Conservation (phyloP, 2,797 vertebrate genomes). For the Eulemur rubriventer region DNA sequence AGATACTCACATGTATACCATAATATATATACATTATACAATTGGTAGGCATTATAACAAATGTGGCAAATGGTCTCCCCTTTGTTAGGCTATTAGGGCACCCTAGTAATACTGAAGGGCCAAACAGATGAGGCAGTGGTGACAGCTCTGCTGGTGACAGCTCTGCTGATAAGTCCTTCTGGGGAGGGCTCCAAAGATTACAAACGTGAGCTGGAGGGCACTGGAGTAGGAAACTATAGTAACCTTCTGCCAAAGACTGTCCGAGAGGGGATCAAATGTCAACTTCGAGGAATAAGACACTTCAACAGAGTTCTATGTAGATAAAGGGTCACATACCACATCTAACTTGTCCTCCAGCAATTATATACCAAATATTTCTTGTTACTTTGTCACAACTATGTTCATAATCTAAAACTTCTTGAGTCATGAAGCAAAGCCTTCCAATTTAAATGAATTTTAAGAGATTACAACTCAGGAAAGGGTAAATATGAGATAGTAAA, state of each 20-base stretch:
- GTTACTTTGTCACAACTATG: not conserved
- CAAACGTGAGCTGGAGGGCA: not conserved
- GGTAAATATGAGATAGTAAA: not conserved
- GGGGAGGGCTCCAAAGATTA: not conserved
- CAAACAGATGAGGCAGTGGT: not conserved
- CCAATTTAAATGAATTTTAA: slow-evolving; percentile 10
- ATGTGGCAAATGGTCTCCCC: not conserved
- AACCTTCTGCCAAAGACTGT: not conserved
- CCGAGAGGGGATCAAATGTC: not conserved
- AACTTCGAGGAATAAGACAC: not conserved
- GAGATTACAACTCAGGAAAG: not conserved
- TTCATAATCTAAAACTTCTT: not conserved
- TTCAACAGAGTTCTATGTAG: not conserved
- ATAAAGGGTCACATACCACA: not conserved
- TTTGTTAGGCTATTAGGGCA: not conserved
- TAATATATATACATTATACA: not conserved
- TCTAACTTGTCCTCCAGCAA: not conserved
- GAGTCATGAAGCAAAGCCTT: not conserved
- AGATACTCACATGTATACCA: not conserved
- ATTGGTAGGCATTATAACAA: not conserved
- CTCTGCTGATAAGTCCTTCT: not conserved
- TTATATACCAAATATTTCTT: not conserved
- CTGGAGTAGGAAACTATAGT: not conserved
- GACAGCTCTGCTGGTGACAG: not conserved
- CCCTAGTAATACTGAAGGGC: not conserved